These are phyloP conservation scores for Muscina levida DNA, from an alignment of 2,888 invertebrate genomes.

Conservation along the genomic window DNA sequence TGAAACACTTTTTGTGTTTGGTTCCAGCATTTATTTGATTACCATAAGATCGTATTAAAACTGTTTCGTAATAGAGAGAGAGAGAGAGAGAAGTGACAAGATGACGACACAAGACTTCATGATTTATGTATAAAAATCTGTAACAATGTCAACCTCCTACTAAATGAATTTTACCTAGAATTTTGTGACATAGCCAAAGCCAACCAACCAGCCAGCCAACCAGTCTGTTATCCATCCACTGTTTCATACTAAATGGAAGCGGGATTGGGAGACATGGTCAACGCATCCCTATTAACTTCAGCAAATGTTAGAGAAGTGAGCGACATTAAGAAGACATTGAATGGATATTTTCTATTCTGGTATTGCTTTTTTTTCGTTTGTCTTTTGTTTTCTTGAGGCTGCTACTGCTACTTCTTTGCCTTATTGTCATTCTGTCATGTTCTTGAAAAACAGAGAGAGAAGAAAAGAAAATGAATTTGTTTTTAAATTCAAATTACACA, in stretches of 20 bases:
- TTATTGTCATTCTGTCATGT: slow-evolving; percentile 8
- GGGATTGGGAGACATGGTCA: not conserved
- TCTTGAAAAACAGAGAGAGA: not conserved
- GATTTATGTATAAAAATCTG: slow-evolving; percentile 24
- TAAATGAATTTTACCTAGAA: slow-evolving; percentile 1
- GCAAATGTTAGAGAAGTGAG: not conserved
- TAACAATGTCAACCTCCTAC: slow-evolving; percentile 5
- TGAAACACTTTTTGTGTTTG: slow-evolving; percentile 10
- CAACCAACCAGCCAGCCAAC: slow-evolving; percentile 2
- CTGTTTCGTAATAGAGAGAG: not conserved
- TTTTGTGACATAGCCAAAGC: slow-evolving; percentile 6
- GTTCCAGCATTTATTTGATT: slow-evolving; percentile 17
- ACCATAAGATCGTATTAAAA: slow-evolving; percentile 36
- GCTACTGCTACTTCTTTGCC: not conserved
- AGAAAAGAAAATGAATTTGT: slow-evolving; percentile 36
- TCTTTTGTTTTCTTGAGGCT: not conserved
- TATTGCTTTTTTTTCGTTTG: not conserved
- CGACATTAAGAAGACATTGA: slow-evolving; percentile 27
- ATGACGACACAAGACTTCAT: not conserved
- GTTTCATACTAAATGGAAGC: not conserved
- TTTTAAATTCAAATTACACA: slow-evolving; percentile 36
- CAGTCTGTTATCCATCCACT: not conserved
- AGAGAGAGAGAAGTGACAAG: not conserved
- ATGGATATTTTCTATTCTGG: slow-evolving; percentile 1
- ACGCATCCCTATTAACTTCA: not conserved